Conservation (phyloP, 1,140 invertebrate species). For the Drusus annulatus region DNA sequence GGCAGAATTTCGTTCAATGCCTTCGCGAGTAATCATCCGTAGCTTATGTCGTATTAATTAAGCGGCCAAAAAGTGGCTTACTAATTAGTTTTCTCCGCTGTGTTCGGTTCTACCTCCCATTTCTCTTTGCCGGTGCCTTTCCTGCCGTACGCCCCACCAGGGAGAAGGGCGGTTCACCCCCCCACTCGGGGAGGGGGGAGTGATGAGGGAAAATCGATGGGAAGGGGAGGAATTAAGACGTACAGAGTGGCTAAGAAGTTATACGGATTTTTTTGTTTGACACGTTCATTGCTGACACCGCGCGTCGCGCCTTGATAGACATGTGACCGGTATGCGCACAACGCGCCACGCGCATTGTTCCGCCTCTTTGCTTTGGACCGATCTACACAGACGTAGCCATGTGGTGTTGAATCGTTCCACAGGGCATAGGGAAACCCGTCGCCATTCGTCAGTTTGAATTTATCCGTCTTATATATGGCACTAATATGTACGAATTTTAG, state of each 20-base stretch:
- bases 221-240: conserved; percentile 38
- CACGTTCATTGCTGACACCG: too few relatives aligned
- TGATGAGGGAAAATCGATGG: conserved; percentile 44
- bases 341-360: too few relatives aligned
- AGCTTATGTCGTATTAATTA: conserved; percentile 60
- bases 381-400: too few relatives aligned
- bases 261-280: too few relatives aligned
- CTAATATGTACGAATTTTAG: too few relatives aligned
- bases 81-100: conserved; percentile 55
- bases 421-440: too few relatives aligned
- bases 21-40: conserved; percentile 51
- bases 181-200: not conserved
- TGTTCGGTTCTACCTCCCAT: conserved; percentile 27
- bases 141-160: not conserved
- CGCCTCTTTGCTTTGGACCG: too few relatives aligned
- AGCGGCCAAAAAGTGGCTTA: conserved; percentile 58
- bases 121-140: not conserved
- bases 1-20: conserved; percentile 15
- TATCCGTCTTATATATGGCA: too few relatives aligned
- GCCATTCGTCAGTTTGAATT: too few relatives aligned
- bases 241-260: not conserved
- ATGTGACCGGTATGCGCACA: too few relatives aligned
- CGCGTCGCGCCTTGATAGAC: too few relatives aligned
- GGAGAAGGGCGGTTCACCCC: not conserved
- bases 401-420: too few relatives aligned